phyloP scores from a whole-genome alignment of 2,797 vertebrate species.

The Catharus ustulatus region DNA sequence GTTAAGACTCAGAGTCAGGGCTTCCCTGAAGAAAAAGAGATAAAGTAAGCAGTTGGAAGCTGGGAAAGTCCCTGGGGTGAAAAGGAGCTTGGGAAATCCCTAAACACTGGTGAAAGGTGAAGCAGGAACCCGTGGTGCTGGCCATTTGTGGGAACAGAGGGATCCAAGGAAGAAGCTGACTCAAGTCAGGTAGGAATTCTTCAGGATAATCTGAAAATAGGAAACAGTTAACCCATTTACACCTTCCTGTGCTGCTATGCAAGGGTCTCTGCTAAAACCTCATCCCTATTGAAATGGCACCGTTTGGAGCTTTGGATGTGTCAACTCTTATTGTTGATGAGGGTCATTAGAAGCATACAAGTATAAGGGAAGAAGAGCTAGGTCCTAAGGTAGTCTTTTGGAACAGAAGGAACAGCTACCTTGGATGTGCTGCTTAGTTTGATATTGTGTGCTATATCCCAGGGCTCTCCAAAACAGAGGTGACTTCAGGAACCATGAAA shows the following conservation, averaged over 20 bases:
- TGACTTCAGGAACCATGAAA: not conserved
- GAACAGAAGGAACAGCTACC: not conserved
- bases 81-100: no score
- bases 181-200: no score
- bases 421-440: not conserved
- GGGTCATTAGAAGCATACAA: not conserved
- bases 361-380: not conserved
- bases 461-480: not conserved
- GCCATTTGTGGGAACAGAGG: no score
- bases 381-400: not conserved
- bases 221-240: not conserved
- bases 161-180: no score
- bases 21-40: no score
- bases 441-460: not conserved
- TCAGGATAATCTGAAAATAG: no score
- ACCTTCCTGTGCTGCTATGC: fast-evolving
- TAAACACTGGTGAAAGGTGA: no score
- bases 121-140: no score
- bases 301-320: not conserved
- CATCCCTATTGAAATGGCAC: not conserved
- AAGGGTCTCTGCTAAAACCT: not conserved
- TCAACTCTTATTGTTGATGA: not conserved
- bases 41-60: no score
- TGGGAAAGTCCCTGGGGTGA: no score
- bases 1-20: no score